Percentiles rank a stretch among this genome's conserved stretches.
These are phyloP conservation scores for Sebastes baramenuke DNA, from an alignment of 2,797 vertebrate species.

Conservation along the genomic window DNA sequence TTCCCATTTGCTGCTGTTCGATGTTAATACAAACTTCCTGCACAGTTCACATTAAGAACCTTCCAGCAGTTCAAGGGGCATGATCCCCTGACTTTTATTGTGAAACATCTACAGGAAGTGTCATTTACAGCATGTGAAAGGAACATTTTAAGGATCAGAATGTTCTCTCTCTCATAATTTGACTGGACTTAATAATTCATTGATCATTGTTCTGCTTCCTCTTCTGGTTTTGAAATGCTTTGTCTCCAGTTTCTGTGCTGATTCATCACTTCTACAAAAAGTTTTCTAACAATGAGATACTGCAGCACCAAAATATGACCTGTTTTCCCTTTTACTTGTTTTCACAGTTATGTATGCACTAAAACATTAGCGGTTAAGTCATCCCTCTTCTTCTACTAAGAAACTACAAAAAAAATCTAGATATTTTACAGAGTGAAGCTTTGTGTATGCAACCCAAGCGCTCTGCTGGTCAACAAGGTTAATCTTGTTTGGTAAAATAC, in stretches of 20 bases:
- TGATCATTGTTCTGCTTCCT: not conserved
- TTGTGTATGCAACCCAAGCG: not conserved
- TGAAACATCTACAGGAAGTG: not conserved
- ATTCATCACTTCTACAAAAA: not conserved
- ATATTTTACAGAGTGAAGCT: slow-evolving; percentile 7
- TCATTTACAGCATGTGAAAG: not conserved
- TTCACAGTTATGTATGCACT: not conserved
- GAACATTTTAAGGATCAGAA: not conserved
- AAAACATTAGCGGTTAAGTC: not conserved
- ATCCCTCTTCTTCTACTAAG: not conserved
- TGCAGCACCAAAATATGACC: not conserved
- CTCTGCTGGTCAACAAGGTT: slow-evolving; percentile 10
- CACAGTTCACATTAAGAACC: not conserved
- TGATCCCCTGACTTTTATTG: not conserved
- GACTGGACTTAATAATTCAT: not conserved
- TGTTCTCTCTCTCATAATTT: not conserved
- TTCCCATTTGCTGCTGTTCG: not conserved
- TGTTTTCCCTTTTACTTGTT: not conserved
- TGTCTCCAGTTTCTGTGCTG: not conserved
- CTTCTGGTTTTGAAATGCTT: not conserved
- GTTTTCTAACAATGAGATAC: not conserved
- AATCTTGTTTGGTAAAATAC: slow-evolving; percentile 37
- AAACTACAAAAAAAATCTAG: not conserved
- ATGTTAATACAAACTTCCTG: not conserved
- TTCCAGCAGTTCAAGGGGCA: not conserved